A percentile compares a stretch with the other conserved stretches of the same genome.
Conservation (phyloP, 2,888 invertebrate species). For the Micropterix aruncella region DNA sequence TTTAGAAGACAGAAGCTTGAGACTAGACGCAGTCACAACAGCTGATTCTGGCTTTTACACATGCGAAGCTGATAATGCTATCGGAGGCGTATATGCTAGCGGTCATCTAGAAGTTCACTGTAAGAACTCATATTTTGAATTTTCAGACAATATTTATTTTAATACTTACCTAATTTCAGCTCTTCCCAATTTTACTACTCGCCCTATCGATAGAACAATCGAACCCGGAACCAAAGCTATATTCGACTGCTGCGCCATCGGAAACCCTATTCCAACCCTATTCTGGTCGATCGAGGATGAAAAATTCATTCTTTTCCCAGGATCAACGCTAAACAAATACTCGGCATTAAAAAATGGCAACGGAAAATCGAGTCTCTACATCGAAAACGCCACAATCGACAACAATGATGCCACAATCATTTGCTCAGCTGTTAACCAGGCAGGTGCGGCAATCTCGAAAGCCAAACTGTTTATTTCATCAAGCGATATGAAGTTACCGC, state of each 20-base stretch:
- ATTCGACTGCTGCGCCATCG: conserved; percentile 69
- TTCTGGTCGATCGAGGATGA: conserved; percentile 88
- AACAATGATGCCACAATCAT: conserved; percentile 60
- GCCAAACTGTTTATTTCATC: conserved; percentile 66
- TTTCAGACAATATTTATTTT: too few species aligned
- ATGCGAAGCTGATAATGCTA: conserved; percentile 72
- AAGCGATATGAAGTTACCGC: conserved; percentile 66
- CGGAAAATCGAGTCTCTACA: conserved; percentile 45
- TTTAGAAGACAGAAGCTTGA: conserved; percentile 62
- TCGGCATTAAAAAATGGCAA: conserved; percentile 51
- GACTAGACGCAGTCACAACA: conserved; percentile 57
- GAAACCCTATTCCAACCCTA: conserved; percentile 71
- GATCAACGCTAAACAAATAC: conserved; percentile 57
- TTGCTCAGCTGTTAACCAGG: conserved; percentile 78
- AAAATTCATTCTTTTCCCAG: conserved; percentile 65
- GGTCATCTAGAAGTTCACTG: conserved; percentile 67
- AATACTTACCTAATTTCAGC: conserved; percentile 33
- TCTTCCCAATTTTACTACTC: conserved; percentile 49
- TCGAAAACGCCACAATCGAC: conserved; percentile 50
- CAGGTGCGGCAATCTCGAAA: conserved; percentile 68
- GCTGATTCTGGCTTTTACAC: conserved; percentile 73
- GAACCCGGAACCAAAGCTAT: conserved; percentile 57
- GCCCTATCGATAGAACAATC: conserved; percentile 52
- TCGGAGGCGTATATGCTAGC: conserved; percentile 62
- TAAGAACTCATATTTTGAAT: too few species aligned